A percentile compares a stretch with the other conserved stretches of the same genome.
phyloP scores from a whole-genome alignment of 1,140 invertebrate species.

The Neelides sp. region DNA sequence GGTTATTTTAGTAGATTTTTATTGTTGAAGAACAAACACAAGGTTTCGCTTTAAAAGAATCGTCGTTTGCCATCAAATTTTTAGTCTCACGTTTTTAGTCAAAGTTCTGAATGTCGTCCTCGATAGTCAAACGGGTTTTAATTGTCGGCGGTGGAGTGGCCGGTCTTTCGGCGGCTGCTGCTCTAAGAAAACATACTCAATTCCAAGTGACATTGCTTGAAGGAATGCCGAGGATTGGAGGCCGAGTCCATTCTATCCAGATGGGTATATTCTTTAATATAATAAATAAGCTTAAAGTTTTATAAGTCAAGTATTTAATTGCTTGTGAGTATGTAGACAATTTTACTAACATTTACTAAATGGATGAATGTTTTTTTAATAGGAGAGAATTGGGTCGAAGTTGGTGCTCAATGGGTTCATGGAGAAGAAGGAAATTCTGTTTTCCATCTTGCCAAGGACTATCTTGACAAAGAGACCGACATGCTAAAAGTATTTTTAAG shows the following conservation, averaged over 20 bases:
- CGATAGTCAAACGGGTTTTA: conserved; percentile 24
- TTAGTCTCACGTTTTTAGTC: background rate
- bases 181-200: conserved; percentile 21
- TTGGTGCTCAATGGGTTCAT: conserved; percentile 42
- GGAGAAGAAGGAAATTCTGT: conserved; percentile 34
- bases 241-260: conserved; percentile 29
- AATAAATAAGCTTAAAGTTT: too few relatives aligned
- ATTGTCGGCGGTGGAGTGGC: conserved; percentile 34
- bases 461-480: too few relatives aligned
- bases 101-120: conserved; percentile 2
- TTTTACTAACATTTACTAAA: background rate
- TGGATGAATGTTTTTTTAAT: background rate
- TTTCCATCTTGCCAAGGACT: conserved; percentile 29
- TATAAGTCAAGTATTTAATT: too few relatives aligned
- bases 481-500: too few relatives aligned
- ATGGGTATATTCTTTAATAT: background rate
- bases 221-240: conserved; percentile 32
- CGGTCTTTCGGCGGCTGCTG: conserved; percentile 30
- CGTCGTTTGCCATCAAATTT: too few relatives aligned
- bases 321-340: too few relatives aligned
- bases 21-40: too few relatives aligned
- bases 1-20: too few relatives aligned
- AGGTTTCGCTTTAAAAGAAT: too few relatives aligned
- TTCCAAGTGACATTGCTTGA: conserved; percentile 31
- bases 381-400: conserved; percentile 33